phyloP scores from a whole-genome alignment of 2,797 vertebrate species.

The Sebastes melanostomus region DNA sequence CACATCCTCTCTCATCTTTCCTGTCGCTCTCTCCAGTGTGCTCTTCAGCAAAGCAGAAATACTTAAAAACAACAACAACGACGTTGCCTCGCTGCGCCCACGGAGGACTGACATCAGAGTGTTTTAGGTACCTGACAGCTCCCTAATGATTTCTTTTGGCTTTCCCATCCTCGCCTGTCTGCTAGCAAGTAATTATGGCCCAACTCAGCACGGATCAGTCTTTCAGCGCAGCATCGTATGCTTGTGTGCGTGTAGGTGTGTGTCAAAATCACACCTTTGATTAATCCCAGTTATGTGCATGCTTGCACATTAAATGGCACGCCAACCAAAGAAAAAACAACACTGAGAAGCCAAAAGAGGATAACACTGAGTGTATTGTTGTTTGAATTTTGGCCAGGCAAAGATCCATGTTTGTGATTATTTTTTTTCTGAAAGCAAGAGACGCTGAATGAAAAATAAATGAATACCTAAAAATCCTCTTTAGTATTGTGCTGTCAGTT shows the following conservation, averaged over 20 bases:
- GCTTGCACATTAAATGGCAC: slow-evolving; percentile 5
- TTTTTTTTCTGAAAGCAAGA: not conserved
- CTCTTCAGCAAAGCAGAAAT: slow-evolving; percentile 17
- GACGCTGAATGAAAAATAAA: not conserved
- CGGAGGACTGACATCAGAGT: slow-evolving; percentile 36
- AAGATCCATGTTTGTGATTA: not conserved
- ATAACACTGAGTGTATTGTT: not conserved
- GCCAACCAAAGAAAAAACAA: not conserved
- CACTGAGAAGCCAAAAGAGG: not conserved
- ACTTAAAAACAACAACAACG: slow-evolving; percentile 34
- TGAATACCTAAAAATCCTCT: not conserved
- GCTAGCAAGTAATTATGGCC: slow-evolving; percentile 44
- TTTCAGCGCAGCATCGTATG: not conserved
- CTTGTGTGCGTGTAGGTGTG: not conserved
- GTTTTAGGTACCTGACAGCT: slow-evolving; percentile 50
- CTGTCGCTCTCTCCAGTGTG: not conserved
- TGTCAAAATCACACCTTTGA: slow-evolving; percentile 38
- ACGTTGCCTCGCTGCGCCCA: slow-evolving; percentile 1
- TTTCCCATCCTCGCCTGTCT: slow-evolving; percentile 37
- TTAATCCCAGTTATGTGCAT: slow-evolving; percentile 22
- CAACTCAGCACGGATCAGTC: slow-evolving; percentile 25
- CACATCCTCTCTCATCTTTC: slow-evolving; percentile 2
- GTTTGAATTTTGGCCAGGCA: not conserved
- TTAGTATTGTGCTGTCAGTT: not conserved
- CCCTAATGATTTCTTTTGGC: slow-evolving; percentile 49